Evolutionary conservation across 2,113 vertebrate species (phyloP).

Genomic region (Leucosticte australis): DNA sequence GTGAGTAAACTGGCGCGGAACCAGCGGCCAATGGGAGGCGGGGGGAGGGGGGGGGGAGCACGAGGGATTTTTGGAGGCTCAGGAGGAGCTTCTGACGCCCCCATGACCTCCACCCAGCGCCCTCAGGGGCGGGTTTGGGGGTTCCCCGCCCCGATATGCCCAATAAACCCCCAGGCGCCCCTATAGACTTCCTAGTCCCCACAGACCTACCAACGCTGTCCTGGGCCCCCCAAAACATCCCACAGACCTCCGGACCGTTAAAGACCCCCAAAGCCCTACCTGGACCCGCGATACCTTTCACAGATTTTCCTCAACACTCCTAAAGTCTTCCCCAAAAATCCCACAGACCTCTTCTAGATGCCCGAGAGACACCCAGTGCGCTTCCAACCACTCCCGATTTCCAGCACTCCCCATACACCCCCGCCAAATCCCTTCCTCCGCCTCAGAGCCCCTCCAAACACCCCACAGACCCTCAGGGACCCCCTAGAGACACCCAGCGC

Average conservation of each 20-base stretch:
- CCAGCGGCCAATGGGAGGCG: neutral
- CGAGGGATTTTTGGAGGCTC: neutral
- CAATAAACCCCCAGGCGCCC: neutral
- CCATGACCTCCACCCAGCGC: no score
- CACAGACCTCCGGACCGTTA: neutral
- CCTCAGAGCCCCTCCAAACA: neutral
- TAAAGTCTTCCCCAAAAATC: neutral
- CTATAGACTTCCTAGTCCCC: no score
- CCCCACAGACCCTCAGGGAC: accelerated
- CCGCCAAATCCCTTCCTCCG: neutral
- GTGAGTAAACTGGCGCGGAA: neutral
- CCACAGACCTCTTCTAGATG: neutral
- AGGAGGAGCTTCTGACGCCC: neutral
- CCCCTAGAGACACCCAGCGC: neutral
- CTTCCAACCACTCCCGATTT: neutral
- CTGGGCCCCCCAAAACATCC: neutral
- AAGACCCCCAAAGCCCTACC: neutral
- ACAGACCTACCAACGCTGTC: neutral
- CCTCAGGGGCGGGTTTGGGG: neutral
- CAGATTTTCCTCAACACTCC: neutral
- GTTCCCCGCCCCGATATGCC: accelerated
- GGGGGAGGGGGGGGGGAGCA: no score
- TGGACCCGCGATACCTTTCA: neutral
- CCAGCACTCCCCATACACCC: no score
- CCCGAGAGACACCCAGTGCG: neutral